phyloP scores from a whole-genome alignment of 2,797 vertebrate genomes.

The Etheostoma perlongum region DNA sequence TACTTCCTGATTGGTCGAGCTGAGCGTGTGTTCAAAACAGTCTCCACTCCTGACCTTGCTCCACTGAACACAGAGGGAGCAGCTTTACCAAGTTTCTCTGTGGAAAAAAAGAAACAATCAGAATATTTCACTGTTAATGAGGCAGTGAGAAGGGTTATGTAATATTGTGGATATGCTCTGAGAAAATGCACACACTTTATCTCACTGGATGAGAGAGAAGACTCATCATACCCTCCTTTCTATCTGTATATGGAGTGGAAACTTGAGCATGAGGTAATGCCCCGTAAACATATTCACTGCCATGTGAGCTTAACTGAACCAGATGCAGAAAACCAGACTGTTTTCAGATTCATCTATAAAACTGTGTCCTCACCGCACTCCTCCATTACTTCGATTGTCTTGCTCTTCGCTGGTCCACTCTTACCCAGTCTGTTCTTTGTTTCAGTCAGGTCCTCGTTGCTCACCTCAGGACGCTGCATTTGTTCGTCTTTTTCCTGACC shows the following conservation, averaged over 20 bases:
- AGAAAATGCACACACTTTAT: conserved; percentile 23
- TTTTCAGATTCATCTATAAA: not conserved
- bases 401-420: conserved; percentile 89
- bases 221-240: conserved; percentile 23
- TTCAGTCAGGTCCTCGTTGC: conserved; percentile 91
- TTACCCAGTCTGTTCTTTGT: conserved; percentile 85
- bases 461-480: conserved; percentile 90
- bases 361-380: conserved; percentile 90
- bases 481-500: conserved; percentile 76
- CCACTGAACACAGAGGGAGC: conserved; percentile 94
- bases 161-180: not conserved
- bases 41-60: conserved; percentile 89
- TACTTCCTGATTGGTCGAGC: conserved; percentile 82
- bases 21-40: conserved; percentile 88
- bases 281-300: conserved; percentile 37
- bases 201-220: conserved; percentile 2
- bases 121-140: conserved; percentile 1
- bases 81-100: conserved; percentile 89
- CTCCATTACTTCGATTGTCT: conserved; percentile 96
- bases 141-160: not conserved
- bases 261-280: conserved; percentile 58
- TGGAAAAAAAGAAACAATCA: conserved; percentile 23
- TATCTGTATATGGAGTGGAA: conserved; percentile 86
- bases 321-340: conserved; percentile 9
- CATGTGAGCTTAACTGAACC: conserved; percentile 35